Evolutionary conservation across 1,140 invertebrate genomes (phyloP), one percentile per base, ranked within the genome.

Genomic region (Piezodorus guildinii): DNA sequence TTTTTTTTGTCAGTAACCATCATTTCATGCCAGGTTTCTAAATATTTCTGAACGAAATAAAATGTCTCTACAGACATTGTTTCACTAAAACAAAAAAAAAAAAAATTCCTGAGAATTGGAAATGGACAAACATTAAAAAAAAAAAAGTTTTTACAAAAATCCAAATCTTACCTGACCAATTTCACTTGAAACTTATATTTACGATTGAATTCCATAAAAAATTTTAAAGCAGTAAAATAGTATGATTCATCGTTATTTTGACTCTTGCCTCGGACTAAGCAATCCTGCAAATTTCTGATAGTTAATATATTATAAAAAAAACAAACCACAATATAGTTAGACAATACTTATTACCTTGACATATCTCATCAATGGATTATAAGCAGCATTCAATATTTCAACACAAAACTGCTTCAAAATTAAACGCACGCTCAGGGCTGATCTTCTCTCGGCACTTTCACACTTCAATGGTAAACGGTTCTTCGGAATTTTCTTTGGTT

Each of bases 171-270:
- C 89, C 89, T 91, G 60, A 96, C 85, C 68, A 91, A 80, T 75
- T 93, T 91, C 66, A 95, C 83, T 76, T 90, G 81, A 72, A 93
- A 91, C 70, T 85, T 85, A 70, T 85, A 81, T 71, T 84, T 79
- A 68, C 95, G 83, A 80, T 95, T 96, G 76, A 98, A 97, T 76
- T 96, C 90, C 91, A 97, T 95, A 74, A 97, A 98, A 77, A 97
- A 98, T 72, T 87, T 85, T 69, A 96, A 78, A 9, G 90, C 84
- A 93, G 92, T 96, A 54, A 97, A 77, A 75, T 96, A 96, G 76
- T 95, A 94, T 10, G 87, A 88, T 71, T 95, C 90, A 77, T 98
- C 94, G 72, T 91, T 83, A 54, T 81, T 80, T 70, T 80, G 80
- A 27, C 74, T 77, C 66, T 78, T 80, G 2, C 81, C 78, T 60